phyloP scores from a whole-genome alignment of 2,888 invertebrate species.

The Acanthacorydalis orientalis region DNA sequence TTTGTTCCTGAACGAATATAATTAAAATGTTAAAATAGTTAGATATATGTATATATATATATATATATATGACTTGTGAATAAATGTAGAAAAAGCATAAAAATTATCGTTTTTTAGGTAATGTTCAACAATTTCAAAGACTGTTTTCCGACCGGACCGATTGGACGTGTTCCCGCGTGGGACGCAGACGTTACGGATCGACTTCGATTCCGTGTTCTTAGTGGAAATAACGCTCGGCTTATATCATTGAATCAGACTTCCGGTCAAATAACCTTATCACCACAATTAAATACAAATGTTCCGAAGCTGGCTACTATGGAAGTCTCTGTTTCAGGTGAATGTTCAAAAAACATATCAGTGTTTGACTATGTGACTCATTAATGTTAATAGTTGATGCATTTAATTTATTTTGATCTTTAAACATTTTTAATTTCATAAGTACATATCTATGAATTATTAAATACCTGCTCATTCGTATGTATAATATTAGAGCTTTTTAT shows the following conservation, averaged over 20 bases:
- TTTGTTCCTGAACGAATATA: too few species aligned
- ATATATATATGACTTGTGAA: background rate
- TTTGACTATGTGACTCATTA: too few species aligned
- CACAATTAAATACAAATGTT: constrained; percentile 88
- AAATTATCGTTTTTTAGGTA: constrained; percentile 36
- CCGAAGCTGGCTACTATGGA: constrained; percentile 87
- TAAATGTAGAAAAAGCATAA: background rate
- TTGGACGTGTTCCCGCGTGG: constrained; percentile 81
- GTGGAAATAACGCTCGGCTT: constrained; percentile 86
- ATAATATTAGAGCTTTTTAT: too few species aligned
- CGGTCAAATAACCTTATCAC: constrained; percentile 75
- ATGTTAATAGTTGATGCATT: too few species aligned
- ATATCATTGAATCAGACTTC: constrained; percentile 67
- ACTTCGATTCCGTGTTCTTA: constrained; percentile 65
- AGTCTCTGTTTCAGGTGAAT: constrained; percentile 65
- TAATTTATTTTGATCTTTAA: background rate
- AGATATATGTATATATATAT: too few species aligned
- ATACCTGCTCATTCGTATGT: too few species aligned
- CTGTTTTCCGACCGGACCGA: constrained; percentile 81
- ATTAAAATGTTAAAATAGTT: too few species aligned
- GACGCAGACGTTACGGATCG: constrained; percentile 90
- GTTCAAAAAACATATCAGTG: too few species aligned
- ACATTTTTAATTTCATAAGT: too few species aligned
- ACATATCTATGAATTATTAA: too few species aligned
- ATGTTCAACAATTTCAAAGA: constrained; percentile 92